Conservation (phyloP, 2,113 vertebrate genomes). For the Erythrolamprus reginae region DNA sequence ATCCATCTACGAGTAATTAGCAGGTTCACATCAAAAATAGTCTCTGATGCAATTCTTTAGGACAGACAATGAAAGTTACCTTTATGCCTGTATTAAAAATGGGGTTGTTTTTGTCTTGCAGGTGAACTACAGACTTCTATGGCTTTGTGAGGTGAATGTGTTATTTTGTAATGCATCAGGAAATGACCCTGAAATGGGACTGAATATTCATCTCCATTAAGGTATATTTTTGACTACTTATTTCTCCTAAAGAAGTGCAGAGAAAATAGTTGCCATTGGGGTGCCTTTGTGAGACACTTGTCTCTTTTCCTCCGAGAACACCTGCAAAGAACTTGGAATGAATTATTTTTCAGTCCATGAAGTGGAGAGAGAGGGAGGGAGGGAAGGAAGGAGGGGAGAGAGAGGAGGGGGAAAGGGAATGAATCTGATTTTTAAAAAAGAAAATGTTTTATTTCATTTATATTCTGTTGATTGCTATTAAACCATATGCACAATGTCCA, state of each 20-base stretch:
- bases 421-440: no score
- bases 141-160: background rate
- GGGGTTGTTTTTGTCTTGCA: background rate
- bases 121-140: background rate
- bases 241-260: background rate
- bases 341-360: background rate
- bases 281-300: background rate
- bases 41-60: background rate
- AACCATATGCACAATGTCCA: no score
- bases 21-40: slow-evolving; percentile 15
- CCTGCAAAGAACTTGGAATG: background rate
- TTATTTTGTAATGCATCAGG: background rate
- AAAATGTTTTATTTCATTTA: no score
- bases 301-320: background rate
- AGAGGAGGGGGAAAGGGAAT: no score
- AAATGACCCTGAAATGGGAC: background rate
- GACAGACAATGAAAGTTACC: slow-evolving; percentile 2
- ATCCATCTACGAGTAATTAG: slow-evolving; percentile 10
- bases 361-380: background rate
- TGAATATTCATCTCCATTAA: background rate
- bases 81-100: background rate
- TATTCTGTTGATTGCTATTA: no score
- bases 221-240: background rate
- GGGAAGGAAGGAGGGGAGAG: no score
- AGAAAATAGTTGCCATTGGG: background rate